Base-by-base conservation (phyloP, 2,797 vertebrate species). In the Lepidocolaptes lacrymiger region DNA sequence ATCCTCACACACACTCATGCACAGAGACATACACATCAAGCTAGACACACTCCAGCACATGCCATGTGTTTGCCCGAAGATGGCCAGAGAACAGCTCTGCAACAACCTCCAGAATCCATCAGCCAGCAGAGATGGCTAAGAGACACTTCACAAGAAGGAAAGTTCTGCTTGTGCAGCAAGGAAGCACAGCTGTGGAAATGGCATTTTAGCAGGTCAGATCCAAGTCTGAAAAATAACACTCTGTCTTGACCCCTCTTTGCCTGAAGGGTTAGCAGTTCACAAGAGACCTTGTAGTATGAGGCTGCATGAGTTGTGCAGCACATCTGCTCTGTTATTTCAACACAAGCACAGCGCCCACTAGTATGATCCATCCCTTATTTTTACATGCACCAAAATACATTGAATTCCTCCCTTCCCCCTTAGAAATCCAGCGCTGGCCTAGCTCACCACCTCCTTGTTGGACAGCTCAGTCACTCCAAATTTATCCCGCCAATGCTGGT, bases 401-500 rank as follows among this genome's bases (percentile, higher is more conserved):
- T 9, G 0, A 89, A 93, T 94, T 96, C 94, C 55, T 94, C 82
- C 73, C 73, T 88, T 78, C 12, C 39, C 41, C 52, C 44, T 95
- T 64, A 88, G 77, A 96, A 96, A 95, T 85, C 63, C 61, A 94
- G 74, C 0, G 1, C 74, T 93, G 80, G 94, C 83, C 95, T 81
- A 77, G 80, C 58, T 89, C 36, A 6, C 79, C 48, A 54, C 73
- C 91, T 93, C 86, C 46, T 39, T 49, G 52, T 94, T 85, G 81
- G 93, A 94, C 94, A 95, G 93, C 86, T 95, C 43, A 91, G 85
- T 74, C 39, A 63, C 34, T 14, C 54, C 30, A 9, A 92, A 73
- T 72, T 85, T 39, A 66, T 95, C 86, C 64, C 0, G 14, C 72
- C 71, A 63, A 34, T 62, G 55, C 71, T 88, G 43, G 37, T 78